Evolutionary conservation across 2,797 vertebrate species (phyloP).

Genomic region (Lacerta viridis): DNA sequence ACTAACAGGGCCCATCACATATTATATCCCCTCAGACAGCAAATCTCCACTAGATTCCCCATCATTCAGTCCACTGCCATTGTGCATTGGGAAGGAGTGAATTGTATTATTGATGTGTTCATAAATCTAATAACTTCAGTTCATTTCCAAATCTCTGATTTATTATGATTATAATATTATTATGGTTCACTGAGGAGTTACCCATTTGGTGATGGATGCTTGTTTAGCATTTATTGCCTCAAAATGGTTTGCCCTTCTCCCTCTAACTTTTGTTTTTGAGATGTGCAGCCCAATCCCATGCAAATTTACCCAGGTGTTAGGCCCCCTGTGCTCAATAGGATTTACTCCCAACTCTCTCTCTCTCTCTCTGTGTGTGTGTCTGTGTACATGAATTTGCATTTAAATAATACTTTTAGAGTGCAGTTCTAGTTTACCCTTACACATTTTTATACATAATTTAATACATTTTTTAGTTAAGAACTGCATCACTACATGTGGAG

Average conservation of each 20-base stretch:
- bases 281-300: background rate
- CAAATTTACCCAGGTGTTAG: background rate
- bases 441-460: background rate
- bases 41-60: background rate
- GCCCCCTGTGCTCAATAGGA: background rate
- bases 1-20: background rate
- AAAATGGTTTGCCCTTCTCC: background rate
- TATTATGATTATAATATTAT: background rate
- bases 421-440: too few relatives aligned
- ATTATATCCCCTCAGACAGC: background rate
- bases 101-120: background rate
- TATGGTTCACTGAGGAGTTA: background rate
- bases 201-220: background rate
- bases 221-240: background rate
- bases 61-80: background rate
- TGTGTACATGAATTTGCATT: too few relatives aligned
- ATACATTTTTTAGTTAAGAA: too few relatives aligned
- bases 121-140: too few relatives aligned
- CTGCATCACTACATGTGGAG: too few relatives aligned
- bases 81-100: background rate
- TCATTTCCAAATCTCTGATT: too few relatives aligned
- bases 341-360: background rate
- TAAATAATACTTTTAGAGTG: too few relatives aligned
- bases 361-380: too few relatives aligned
- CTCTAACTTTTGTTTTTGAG: background rate